These are phyloP conservation scores for Drosophila truncata DNA, from an alignment of 1,140 invertebrate species.

Conservation along the genomic window DNA sequence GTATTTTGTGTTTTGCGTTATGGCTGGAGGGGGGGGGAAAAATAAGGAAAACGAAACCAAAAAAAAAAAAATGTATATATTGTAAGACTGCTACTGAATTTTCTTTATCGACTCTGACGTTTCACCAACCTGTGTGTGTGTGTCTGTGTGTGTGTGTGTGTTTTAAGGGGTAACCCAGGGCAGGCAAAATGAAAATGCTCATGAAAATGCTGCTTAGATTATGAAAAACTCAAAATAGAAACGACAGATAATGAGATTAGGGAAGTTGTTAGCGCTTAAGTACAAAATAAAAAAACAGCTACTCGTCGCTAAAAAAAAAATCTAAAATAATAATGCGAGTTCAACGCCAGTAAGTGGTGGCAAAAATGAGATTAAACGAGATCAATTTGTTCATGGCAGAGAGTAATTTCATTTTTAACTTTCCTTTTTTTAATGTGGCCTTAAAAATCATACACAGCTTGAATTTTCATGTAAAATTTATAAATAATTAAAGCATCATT, in stretches of 20 bases:
- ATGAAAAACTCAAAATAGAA: slow-evolving; percentile 24
- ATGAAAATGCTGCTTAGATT: slow-evolving; percentile 45
- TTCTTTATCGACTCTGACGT: slow-evolving; percentile 74
- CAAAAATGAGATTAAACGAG: slow-evolving; percentile 6
- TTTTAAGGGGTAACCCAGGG: slow-evolving; percentile 1
- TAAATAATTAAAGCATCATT: neutral
- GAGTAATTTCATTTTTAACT: neutral
- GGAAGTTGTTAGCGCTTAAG: slow-evolving; percentile 42
- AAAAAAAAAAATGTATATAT: neutral
- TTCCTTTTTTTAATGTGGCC: neutral
- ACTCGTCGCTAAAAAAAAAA: slow-evolving; percentile 1
- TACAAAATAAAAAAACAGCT: slow-evolving; percentile 21
- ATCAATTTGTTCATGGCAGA: neutral
- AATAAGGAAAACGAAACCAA: slow-evolving; percentile 2
- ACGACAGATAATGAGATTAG: slow-evolving; percentile 37
- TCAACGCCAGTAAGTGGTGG: neutral
- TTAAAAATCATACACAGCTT: neutral
- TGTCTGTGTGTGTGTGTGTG: neutral
- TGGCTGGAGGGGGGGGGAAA: slow-evolving; percentile 34
- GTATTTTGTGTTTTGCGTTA: slow-evolving; percentile 64
- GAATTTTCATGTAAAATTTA: neutral
- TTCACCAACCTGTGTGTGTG: slow-evolving; percentile 28
- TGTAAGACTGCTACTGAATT: slow-evolving; percentile 29
- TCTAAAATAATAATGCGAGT: slow-evolving; percentile 3
- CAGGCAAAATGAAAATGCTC: slow-evolving; percentile 13